phyloP scores from a whole-genome alignment of 2,888 invertebrate species.

The Tinea trinotella region DNA sequence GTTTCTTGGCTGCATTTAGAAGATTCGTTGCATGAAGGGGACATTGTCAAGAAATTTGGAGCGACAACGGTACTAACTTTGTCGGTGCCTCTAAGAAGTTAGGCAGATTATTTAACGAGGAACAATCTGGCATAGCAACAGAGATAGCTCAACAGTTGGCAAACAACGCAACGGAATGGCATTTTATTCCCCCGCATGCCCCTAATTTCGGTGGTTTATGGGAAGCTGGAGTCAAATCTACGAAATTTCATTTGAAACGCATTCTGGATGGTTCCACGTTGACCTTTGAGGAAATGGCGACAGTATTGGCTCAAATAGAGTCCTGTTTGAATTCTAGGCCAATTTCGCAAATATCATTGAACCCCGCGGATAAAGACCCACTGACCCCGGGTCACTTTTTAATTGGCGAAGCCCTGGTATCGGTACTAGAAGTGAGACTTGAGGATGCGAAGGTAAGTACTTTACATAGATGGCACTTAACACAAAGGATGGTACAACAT shows the following conservation, averaged over 20 bases:
- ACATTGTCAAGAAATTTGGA: conserved; percentile 22
- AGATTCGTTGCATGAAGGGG: conserved; percentile 24
- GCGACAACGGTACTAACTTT: conserved; percentile 27
- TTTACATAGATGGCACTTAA: conserved; percentile 24
- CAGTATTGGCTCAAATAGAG: conserved; percentile 24
- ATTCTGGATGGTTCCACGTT: conserved; percentile 21
- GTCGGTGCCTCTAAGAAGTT: conserved; percentile 23
- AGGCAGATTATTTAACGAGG: conserved; percentile 1
- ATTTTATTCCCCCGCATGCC: conserved; percentile 25
- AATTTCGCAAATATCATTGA: conserved; percentile 21
- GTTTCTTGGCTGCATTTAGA: conserved; percentile 27
- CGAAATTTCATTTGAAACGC: conserved; percentile 25
- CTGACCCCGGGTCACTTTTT: conserved; percentile 26
- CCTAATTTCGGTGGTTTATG: conserved; percentile 27
- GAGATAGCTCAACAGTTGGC: conserved; percentile 20
- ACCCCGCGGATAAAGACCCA: conserved; percentile 24
- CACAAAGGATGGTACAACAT: conserved; percentile 25
- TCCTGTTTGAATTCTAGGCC: conserved; percentile 26
- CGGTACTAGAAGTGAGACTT: conserved; percentile 22
- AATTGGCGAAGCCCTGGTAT: conserved; percentile 25
- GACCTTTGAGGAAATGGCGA: conserved; percentile 24
- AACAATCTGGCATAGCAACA: background rate
- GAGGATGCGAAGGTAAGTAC: conserved; percentile 6
- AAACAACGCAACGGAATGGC: conserved; percentile 25
- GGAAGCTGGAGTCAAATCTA: conserved; percentile 26